Percentiles rank a stretch among this genome's conserved stretches.
Evolutionary conservation across 2,888 invertebrate species (phyloP).

Genomic region (Rhopalosiphum nymphaeae): DNA sequence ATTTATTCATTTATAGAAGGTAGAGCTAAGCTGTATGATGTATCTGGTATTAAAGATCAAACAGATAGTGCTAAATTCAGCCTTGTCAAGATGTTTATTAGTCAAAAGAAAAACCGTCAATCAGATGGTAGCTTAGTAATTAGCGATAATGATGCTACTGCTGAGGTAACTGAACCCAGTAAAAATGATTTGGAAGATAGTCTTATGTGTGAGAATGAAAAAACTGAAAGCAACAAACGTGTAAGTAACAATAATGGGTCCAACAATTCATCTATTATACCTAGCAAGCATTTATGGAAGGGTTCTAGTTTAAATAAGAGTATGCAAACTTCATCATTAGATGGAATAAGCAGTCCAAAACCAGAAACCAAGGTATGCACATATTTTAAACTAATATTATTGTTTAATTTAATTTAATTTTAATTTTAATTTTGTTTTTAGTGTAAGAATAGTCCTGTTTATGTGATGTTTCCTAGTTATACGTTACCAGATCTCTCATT

Average conservation of each 20-base stretch:
- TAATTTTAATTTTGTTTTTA: conserved; percentile 32
- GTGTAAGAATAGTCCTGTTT: conserved; percentile 77
- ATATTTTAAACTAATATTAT: not conserved
- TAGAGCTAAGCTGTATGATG: conserved; percentile 56
- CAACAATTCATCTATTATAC: conserved; percentile 52
- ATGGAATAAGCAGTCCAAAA: conserved; percentile 57
- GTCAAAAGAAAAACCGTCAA: conserved; percentile 73
- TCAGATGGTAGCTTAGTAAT: conserved; percentile 64
- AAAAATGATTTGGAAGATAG: conserved; percentile 68
- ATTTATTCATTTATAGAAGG: conserved; percentile 49
- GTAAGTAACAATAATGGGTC: conserved; percentile 60
- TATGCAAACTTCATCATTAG: conserved; percentile 78
- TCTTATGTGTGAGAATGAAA: conserved; percentile 61
- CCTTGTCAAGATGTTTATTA: conserved; percentile 89
- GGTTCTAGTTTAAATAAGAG: conserved; percentile 78
- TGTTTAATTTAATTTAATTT: not conserved
- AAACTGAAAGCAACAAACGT: conserved; percentile 52
- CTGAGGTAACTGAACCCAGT: conserved; percentile 14
- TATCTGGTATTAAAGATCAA: conserved; percentile 55
- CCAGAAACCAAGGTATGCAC: conserved; percentile 39
- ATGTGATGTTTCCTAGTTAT: conserved; percentile 91
- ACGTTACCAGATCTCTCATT: conserved; percentile 91
- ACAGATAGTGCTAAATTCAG: conserved; percentile 73
- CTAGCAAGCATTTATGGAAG: conserved; percentile 70
- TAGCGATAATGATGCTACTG: conserved; percentile 49